Evolutionary conservation across 2,888 invertebrate species (phyloP), one percentile per base, ranked within the genome.

Genomic region (Apodemia mormo): DNA sequence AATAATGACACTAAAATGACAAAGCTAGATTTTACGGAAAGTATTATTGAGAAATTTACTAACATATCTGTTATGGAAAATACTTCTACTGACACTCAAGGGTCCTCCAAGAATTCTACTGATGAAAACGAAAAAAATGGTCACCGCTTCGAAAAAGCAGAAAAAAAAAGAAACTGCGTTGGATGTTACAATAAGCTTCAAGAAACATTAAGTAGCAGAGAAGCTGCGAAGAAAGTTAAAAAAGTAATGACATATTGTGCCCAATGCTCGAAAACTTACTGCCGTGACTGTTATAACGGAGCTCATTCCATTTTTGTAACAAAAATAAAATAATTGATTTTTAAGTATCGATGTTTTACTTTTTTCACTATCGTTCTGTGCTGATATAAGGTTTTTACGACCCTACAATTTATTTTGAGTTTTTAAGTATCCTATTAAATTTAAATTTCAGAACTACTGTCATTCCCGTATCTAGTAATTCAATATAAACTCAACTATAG

Each of bases 341-440:
- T 61, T 61, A 30, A 33, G 33, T 61, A 61, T 61, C 61, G 8
- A 65, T 65, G n/a, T 65, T 65, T 64, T 64, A 64, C 37, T 64
- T 45, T 45, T n/a, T 45, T 45, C 45, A 45, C 45, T 45, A 45
- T 45, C 67, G 37, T 67, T 67, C 56, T 54, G 56, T 67, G 56
- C 67, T 67, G 67, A 56, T 56, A 67, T 67, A 30, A 30, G 67
- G 52, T 67, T 33, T 54, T 67, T 33, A 67, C 67, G 54, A 67
- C 52, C 67, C 67, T 54, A 67, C 52, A 67, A 37, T 37, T 67
- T 67, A 54, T 67, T 33, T 67, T 67, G 67, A 54, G 49, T 67
- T 54, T 56, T 67, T 67, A 33, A 54, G 33, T 67, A 56, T 67
- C 54, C 52, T 52, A 67, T 33, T 52, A 67, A 37, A 54, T 54